A percentile compares a stretch with the other conserved stretches of the same genome.
Evolutionary conservation across 2,797 vertebrate species (phyloP).

Genomic region (Esox masquinongy): DNA sequence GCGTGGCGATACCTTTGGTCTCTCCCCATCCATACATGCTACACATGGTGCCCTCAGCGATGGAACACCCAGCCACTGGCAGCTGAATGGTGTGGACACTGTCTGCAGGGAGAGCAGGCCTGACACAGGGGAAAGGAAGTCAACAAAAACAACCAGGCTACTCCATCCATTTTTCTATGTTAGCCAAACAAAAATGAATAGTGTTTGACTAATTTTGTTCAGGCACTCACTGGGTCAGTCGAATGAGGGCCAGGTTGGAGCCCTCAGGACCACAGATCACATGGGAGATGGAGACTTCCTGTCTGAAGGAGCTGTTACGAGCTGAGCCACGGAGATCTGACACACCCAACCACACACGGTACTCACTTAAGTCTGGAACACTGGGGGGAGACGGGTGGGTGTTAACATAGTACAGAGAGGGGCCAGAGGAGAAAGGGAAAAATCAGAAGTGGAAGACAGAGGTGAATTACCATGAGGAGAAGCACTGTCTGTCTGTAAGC

Average conservation of each 20-base stretch:
- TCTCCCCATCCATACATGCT: conserved; percentile 97
- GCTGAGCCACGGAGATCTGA: conserved; percentile 84
- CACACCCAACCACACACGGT: conserved; percentile 90
- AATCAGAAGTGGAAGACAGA: neutral
- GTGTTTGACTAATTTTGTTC: conserved; percentile 1
- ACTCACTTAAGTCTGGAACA: conserved; percentile 90
- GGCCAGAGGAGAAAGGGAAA: neutral
- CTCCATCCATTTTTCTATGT: conserved; percentile 12
- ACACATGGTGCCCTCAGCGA: conserved; percentile 88
- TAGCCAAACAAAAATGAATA: neutral
- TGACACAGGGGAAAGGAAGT: conserved; percentile 56
- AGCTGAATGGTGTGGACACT: conserved; percentile 88
- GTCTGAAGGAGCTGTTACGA: conserved; percentile 79
- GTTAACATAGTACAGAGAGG: neutral
- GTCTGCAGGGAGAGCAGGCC: conserved; percentile 84
- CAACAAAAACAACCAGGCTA: conserved; percentile 10
- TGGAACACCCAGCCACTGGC: conserved; percentile 90
- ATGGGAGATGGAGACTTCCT: conserved; percentile 89
- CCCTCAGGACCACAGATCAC: conserved; percentile 91
- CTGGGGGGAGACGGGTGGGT: conserved; percentile 60
- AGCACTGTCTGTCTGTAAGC: conserved; percentile 93
- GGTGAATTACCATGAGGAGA: conserved; percentile 83
- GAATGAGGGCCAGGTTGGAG: conserved; percentile 90
- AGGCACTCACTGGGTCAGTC: conserved; percentile 84
- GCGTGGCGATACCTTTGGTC: conserved; percentile 86